A percentile compares a stretch with the other conserved stretches of the same genome.
Evolutionary conservation across 2,113 vertebrate genomes (phyloP).

Genomic region (Craseonycteris thonglongyai): DNA sequence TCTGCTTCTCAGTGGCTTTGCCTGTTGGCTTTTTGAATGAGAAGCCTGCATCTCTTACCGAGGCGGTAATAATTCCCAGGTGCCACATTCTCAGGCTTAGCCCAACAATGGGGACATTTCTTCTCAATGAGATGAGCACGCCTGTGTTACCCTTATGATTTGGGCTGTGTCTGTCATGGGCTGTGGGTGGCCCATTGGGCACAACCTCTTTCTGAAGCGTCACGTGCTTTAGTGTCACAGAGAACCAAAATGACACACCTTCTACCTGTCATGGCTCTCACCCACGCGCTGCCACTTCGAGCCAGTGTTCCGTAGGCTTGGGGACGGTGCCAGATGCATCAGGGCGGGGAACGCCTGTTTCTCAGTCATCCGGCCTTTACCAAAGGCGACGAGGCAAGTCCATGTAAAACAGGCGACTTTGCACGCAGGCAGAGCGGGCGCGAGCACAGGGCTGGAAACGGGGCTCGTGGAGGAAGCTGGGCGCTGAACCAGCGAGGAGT

Average conservation of each 20-base stretch:
- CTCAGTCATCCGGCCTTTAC: no score
- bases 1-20: background rate
- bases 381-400: background rate
- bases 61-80: accelerated
- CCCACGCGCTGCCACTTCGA: accelerated
- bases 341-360: accelerated
- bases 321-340: accelerated
- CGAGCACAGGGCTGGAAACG: accelerated
- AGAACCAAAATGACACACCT: accelerated
- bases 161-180: accelerated
- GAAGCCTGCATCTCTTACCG: background rate
- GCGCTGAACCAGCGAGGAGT: accelerated
- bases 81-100: background rate
- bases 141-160: background rate
- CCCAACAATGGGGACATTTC: accelerated
- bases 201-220: no score
- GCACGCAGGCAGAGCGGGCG: background rate
- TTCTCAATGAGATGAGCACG: background rate
- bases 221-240: no score
- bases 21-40: background rate
- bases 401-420: background rate
- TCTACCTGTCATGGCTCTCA: accelerated
- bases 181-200: accelerated
- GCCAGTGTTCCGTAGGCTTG: background rate
- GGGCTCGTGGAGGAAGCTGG: background rate